Conservation (phyloP, 2,888 invertebrate species). For the Melanchra persicariae region DNA sequence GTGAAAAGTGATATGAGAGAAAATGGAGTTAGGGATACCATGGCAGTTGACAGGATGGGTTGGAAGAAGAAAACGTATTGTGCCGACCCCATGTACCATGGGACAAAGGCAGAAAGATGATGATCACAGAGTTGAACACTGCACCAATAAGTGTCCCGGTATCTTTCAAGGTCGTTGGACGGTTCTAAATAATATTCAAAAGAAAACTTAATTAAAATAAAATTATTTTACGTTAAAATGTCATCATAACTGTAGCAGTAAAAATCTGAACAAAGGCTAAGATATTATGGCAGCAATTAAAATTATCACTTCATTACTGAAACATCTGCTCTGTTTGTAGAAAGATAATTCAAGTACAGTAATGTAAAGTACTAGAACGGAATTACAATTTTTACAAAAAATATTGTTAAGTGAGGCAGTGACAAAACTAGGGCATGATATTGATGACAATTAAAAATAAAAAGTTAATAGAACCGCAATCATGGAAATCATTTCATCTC, state of each 20-base stretch:
- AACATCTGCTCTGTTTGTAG: slow-evolving; percentile 2
- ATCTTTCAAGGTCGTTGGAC: neutral
- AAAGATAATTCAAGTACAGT: slow-evolving; percentile 19
- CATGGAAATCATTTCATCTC: neutral
- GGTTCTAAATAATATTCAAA: neutral
- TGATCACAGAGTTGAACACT: neutral
- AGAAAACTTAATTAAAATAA: neutral
- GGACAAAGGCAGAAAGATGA: neutral
- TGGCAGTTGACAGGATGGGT: neutral
- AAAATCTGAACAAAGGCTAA: neutral
- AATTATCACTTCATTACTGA: slow-evolving; percentile 13
- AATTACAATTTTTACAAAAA: neutral
- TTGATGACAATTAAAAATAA: neutral
- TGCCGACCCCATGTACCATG: neutral
- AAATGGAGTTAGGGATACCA: neutral
- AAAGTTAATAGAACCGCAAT: neutral
- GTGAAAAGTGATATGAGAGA: too few relatives aligned
- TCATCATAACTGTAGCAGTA: neutral
- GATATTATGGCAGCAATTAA: neutral
- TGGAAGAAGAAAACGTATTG: neutral
- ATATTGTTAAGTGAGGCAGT: neutral
- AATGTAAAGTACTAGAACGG: too few relatives aligned
- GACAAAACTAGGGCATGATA: neutral
- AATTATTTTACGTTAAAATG: neutral
- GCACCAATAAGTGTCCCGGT: neutral